Evolutionary conservation across 2,797 vertebrate genomes (phyloP).

Genomic region (Oryzias dopingdopingensis): DNA sequence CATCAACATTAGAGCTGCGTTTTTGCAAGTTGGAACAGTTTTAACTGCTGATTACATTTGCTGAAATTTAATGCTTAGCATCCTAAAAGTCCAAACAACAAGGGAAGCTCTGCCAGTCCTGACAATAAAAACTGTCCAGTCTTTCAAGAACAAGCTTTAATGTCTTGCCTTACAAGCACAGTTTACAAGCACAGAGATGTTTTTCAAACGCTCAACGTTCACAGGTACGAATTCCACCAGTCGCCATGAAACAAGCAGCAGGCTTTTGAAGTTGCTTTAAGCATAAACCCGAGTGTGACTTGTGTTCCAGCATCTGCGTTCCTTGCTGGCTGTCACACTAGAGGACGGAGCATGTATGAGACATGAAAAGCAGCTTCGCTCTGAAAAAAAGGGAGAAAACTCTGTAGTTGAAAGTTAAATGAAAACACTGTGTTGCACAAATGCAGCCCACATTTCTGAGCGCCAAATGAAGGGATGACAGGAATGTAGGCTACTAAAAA

Average conservation of each 20-base stretch:
- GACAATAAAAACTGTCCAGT: slow-evolving; percentile 7
- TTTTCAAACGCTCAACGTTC: slow-evolving; percentile 45
- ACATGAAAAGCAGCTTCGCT: slow-evolving; percentile 23
- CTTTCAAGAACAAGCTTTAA: slow-evolving; percentile 34
- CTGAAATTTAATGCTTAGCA: slow-evolving; percentile 9
- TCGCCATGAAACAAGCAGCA: slow-evolving; percentile 21
- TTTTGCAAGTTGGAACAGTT: neutral
- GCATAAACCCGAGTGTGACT: slow-evolving; percentile 27
- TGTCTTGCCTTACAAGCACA: slow-evolving; percentile 26
- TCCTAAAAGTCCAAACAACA: slow-evolving; percentile 30
- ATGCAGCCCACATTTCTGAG: slow-evolving; percentile 22
- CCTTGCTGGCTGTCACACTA: slow-evolving; percentile 47
- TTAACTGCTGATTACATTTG: neutral
- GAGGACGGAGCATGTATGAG: slow-evolving; percentile 27
- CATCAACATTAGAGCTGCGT: slow-evolving; percentile 11
- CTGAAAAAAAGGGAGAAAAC: slow-evolving; percentile 35
- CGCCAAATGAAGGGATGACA: slow-evolving; percentile 57
- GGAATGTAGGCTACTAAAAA: slow-evolving; percentile 50
- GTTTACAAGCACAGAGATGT: slow-evolving; percentile 20
- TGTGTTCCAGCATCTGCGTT: slow-evolving; percentile 32
- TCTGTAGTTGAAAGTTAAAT: slow-evolving; percentile 43
- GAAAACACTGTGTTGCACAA: slow-evolving; percentile 32
- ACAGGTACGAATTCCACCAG: slow-evolving; percentile 32
- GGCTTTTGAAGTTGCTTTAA: slow-evolving; percentile 38
- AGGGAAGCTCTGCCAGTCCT: slow-evolving; percentile 4